Conservation (phyloP, 2,113 vertebrate genomes). For the Nestor notabilis region DNA sequence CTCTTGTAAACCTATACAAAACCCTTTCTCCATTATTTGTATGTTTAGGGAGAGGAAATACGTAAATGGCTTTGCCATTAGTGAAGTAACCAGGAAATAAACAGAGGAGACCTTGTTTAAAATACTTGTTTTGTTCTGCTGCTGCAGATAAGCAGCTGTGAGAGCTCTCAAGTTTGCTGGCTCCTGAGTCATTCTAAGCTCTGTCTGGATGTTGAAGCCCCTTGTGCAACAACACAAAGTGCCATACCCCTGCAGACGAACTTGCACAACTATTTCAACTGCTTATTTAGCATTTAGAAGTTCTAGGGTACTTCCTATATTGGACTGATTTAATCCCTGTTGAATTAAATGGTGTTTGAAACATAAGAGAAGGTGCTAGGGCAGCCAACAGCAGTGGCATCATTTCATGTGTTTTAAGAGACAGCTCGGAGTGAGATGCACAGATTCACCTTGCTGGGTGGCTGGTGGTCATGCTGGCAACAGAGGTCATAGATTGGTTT, state of each 20-base stretch:
- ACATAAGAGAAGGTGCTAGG: background rate
- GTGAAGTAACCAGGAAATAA: slow-evolving; percentile 25
- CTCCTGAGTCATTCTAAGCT: background rate
- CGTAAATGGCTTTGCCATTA: slow-evolving; percentile 19
- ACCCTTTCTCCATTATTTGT: background rate
- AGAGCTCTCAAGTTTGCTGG: background rate
- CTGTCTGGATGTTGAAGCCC: background rate
- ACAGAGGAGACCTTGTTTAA: background rate
- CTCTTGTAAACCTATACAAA: background rate
- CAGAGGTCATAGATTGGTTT: background rate
- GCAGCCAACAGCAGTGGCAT: background rate
- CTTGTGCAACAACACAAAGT: background rate
- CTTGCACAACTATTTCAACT: background rate
- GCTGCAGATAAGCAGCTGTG: slow-evolving; percentile 41
- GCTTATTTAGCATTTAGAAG: background rate
- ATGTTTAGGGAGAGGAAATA: slow-evolving; percentile 7
- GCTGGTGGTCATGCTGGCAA: background rate
- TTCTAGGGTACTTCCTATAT: background rate
- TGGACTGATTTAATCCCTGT: background rate
- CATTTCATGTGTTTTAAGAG: background rate
- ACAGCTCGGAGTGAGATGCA: background rate
- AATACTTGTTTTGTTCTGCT: background rate
- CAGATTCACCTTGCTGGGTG: background rate
- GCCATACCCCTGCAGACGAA: background rate
- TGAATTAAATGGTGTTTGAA: background rate